phyloP scores from a whole-genome alignment of 2,113 vertebrate genomes.

The Archocentrus centrarchus region DNA sequence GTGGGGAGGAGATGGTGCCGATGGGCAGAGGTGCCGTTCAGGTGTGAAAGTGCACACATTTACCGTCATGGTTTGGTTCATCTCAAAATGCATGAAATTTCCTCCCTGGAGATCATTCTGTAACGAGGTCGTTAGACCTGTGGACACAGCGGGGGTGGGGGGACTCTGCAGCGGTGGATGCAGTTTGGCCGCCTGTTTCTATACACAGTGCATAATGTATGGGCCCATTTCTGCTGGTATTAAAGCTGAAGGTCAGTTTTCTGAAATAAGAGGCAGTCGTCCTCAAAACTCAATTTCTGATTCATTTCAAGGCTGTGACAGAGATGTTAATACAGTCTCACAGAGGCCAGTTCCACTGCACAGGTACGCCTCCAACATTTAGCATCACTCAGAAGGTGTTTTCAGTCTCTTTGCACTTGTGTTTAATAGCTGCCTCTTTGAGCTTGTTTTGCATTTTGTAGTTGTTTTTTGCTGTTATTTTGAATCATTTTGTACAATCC shows the following conservation, averaged over 20 bases:
- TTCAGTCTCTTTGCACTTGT: neutral
- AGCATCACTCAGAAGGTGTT: neutral
- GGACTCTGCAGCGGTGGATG: conserved; percentile 8
- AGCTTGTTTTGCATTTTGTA: neutral
- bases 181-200: neutral
- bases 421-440: neutral
- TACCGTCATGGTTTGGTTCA: conserved; percentile 42
- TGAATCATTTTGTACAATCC: too few relatives aligned
- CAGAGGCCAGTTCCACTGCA: conserved; percentile 5
- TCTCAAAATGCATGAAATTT: conserved; percentile 57
- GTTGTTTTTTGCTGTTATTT: neutral
- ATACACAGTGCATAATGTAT: conserved; percentile 43
- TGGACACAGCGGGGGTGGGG: conserved; percentile 11
- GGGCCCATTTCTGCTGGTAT: conserved; percentile 41
- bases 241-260: conserved; percentile 65
- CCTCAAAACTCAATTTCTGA: conserved; percentile 67
- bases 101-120: conserved; percentile 24
- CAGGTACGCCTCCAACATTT: neutral
- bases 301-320: conserved; percentile 48
- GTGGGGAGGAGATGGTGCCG: conserved; percentile 43
- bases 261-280: conserved; percentile 46
- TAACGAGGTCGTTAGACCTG: conserved; percentile 56
- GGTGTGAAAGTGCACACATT: conserved; percentile 58
- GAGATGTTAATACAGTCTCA: conserved; percentile 32
- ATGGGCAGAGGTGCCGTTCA: conserved; percentile 22